Conservation (phyloP, 2,888 invertebrate species). For the Lottia gigantea region DNA sequence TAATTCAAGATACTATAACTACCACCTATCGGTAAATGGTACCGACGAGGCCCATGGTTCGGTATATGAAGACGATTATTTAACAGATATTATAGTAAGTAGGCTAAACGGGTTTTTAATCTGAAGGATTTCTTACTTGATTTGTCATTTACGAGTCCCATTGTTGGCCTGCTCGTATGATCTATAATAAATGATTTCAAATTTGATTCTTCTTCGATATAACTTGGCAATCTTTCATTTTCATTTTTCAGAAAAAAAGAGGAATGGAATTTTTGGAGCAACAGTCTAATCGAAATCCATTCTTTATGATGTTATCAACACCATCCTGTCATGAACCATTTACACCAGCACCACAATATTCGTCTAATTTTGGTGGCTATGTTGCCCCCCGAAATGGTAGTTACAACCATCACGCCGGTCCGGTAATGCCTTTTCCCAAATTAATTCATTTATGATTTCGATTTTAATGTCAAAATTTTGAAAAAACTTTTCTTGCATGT, state of each 20-base stretch:
- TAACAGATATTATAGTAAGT: conserved; percentile 87
- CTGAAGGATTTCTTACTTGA: no score
- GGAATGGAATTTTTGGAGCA: conserved; percentile 61
- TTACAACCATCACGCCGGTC: conserved; percentile 68
- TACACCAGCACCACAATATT: conserved; percentile 82
- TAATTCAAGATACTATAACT: conserved; percentile 93
- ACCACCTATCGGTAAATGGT: conserved; percentile 84
- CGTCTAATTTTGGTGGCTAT: conserved; percentile 73
- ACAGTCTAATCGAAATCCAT: conserved; percentile 70
- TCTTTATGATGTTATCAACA: conserved; percentile 88
- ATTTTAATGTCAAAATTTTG: no score
- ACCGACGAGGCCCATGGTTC: conserved; percentile 74
- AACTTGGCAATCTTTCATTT: neutral
- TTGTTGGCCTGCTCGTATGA: no score
- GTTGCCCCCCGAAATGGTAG: conserved; percentile 77
- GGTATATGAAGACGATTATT: conserved; percentile 74
- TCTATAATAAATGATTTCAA: no score
- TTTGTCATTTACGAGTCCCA: no score
- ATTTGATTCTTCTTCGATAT: no score
- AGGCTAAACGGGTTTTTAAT: no score
- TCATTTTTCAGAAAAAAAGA: conserved; percentile 52
- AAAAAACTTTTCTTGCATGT: no score
- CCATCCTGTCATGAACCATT: conserved; percentile 91
- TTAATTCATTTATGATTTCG: no score
- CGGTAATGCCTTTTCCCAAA: neutral